These are phyloP conservation scores for Escarpia spicata DNA, from an alignment of 2,888 invertebrate genomes.

Conservation along the genomic window DNA sequence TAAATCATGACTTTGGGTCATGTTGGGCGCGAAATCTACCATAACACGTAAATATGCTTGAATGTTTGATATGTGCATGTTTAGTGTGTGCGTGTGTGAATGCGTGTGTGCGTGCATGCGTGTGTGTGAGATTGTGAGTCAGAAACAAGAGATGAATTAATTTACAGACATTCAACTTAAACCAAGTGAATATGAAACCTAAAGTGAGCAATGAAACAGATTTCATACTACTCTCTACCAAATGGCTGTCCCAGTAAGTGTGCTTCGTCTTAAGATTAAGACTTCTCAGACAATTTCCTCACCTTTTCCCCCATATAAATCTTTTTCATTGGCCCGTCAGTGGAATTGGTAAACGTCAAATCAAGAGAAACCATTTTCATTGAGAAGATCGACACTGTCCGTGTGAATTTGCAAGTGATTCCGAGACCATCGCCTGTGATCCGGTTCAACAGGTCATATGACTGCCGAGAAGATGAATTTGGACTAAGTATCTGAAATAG, in stretches of 20 bases:
- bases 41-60: no score
- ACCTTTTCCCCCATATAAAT: conserved; percentile 81
- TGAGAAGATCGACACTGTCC: conserved; percentile 74
- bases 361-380: conserved; percentile 84
- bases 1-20: no score
- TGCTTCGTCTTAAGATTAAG: neutral
- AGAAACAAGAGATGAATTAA: neutral
- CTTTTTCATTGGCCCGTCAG: conserved; percentile 73
- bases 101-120: no score
- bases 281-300: conserved; percentile 34
- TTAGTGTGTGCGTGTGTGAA: no score
- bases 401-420: conserved; percentile 62
- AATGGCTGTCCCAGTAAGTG: neutral
- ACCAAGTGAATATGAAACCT: neutral
- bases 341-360: conserved; percentile 80
- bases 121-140: no score
- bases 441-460: conserved; percentile 60
- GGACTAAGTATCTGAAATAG: conserved; percentile 39
- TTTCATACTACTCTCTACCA: no score
- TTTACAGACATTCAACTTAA: neutral
- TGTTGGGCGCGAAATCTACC: no score
- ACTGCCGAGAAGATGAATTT: conserved; percentile 29
- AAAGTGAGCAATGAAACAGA: neutral
- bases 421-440: conserved; percentile 67
- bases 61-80: no score